Conservation (phyloP, 1,140 invertebrate genomes). For the Neodiprion virginianus region DNA sequence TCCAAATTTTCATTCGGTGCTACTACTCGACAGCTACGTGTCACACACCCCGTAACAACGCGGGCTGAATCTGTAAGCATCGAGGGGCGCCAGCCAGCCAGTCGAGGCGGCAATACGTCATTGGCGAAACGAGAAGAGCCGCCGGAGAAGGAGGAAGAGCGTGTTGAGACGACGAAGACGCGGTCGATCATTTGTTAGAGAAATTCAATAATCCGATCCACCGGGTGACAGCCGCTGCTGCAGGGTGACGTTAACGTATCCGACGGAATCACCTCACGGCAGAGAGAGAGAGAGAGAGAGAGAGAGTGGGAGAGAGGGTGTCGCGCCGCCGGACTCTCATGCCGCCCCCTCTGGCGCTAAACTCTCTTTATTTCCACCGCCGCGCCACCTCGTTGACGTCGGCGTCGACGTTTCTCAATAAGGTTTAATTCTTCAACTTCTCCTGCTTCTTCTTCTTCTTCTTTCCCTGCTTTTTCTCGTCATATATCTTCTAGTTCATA, state of each 20-base stretch:
- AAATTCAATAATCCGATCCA: conserved; percentile 51
- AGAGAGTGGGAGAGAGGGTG: conserved; percentile 22
- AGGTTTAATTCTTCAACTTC: background rate
- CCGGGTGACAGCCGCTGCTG: conserved; percentile 38
- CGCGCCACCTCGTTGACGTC: background rate
- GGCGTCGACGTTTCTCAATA: background rate
- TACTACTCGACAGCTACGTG: background rate
- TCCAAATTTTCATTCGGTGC: background rate
- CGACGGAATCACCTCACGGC: conserved; percentile 25
- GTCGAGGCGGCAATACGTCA: conserved; percentile 38
- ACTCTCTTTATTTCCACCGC: no score
- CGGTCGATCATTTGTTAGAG: conserved; percentile 51
- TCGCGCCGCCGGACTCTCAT: conserved; percentile 34
- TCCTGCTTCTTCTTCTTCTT: background rate
- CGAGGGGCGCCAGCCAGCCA: background rate
- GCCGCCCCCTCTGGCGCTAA: no score
- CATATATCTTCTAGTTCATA: no score
- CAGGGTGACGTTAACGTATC: conserved; percentile 21
- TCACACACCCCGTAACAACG: background rate
- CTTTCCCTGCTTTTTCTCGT: background rate
- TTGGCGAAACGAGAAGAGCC: conserved; percentile 34
- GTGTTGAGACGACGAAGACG: conserved; percentile 15
- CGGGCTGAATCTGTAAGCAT: background rate
- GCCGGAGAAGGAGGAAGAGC: conserved; percentile 21
- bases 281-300: conserved; percentile 17